These are phyloP conservation scores for Drosophila bocki DNA, from an alignment of 1,140 invertebrate genomes.

Conservation along the genomic window DNA sequence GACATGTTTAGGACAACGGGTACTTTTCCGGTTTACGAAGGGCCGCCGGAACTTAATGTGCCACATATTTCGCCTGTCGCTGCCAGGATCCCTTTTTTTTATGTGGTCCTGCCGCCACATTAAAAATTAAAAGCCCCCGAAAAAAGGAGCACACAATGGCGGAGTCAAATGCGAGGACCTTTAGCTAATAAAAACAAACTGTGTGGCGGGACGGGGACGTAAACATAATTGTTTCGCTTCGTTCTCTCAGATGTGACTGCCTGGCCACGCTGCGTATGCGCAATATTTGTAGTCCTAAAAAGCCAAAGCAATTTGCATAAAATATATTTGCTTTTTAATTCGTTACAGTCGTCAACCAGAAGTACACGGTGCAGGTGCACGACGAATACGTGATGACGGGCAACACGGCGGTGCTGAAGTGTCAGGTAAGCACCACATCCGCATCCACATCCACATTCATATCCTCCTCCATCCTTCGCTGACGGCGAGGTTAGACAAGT, in stretches of 20 bases:
- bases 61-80: constrained; percentile 68
- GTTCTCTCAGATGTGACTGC: constrained; percentile 18
- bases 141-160: constrained; percentile 7
- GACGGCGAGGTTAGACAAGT: constrained; percentile 1
- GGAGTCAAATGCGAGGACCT: constrained; percentile 18
- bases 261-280: constrained; percentile 48
- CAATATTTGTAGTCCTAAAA: constrained; percentile 38
- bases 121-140: constrained; percentile 56
- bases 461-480: constrained; percentile 15
- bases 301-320: constrained; percentile 47
- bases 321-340: constrained; percentile 55
- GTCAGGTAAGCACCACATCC: constrained; percentile 86
- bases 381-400: constrained; percentile 95
- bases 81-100: constrained; percentile 53
- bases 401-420: constrained; percentile 94
- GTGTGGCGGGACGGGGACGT: neutral
- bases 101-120: constrained; percentile 35
- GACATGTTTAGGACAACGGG: constrained; percentile 39
- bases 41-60: constrained; percentile 53
- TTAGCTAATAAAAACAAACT: constrained; percentile 61
- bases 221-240: constrained; percentile 55
- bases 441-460: constrained; percentile 27
- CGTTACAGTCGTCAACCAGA: constrained; percentile 92
- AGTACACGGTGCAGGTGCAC: constrained; percentile 94
- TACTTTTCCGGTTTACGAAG: constrained; percentile 7